Base-by-base conservation (phyloP, 2,888 invertebrate genomes). In the Malachius bipustulatus region DNA sequence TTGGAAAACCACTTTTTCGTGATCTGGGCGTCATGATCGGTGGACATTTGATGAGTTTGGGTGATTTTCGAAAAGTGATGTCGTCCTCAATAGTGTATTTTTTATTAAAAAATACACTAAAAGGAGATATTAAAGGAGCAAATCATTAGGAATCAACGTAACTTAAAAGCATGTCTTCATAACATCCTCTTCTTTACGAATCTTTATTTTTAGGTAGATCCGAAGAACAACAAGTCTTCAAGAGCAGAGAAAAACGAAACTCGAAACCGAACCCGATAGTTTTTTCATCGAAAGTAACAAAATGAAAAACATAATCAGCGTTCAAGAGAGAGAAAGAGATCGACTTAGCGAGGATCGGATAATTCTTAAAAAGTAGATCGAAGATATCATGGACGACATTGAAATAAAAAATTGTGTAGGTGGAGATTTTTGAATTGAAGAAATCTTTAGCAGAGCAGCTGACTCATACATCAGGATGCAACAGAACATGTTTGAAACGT, bases 401-500 rank as follows among this genome's bases (percentile, higher is more conserved):
- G 65, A 66, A 45, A 42, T 63, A 32, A 68, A 67, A 44, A 71
- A n/a, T n/a, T n/a, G n/a, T n/a, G n/a, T n/a, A n/a, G n/a, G n/a
- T n/a, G n/a, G n/a, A 77, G 49, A 76, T 83, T 39, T 60, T 73
- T 47, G 82, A 82, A 51, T 64, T 75, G 49, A 80, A 81, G 60
- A 83, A 82, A 60, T 71, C 69, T 10, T 62, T 82, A 2, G 68
- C 71, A 0, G 82, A 83, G 48, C 60, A 66, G 2, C 73, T 76
- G 41, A 66, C 66, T 2, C 70, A 69, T n/a, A n/a, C 49, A 57
- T 71, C 54, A 73, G 69, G 43, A 69, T 65, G 56, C 80, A 70
- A 59, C 72, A 80, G 38, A 82, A 80, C 42, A 63, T 81, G 10
- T 73, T 84, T 48, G 88, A 90, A 55, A 67, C 74, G 0, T 71